Conservation (phyloP, 1,140 invertebrate species). For the Mactra quadrangularis region DNA sequence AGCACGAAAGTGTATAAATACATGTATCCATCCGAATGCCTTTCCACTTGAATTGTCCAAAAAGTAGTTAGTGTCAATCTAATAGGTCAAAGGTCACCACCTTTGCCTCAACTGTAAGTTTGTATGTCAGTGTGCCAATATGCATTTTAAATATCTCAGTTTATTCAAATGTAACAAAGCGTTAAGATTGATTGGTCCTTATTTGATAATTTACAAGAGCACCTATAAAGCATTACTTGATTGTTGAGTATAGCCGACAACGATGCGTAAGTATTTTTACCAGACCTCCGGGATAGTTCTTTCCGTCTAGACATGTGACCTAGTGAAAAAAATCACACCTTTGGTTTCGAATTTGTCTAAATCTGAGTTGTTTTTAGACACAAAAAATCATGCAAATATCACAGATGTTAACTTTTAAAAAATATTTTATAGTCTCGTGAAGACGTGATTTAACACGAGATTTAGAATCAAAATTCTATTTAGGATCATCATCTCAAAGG, state of each 20-base stretch:
- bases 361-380: slow-evolving; percentile 10
- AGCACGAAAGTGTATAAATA: slow-evolving; percentile 11
- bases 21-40: slow-evolving; percentile 3
- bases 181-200: no score
- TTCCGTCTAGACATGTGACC: slow-evolving; percentile 32
- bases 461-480: no score
- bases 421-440: no score
- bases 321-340: slow-evolving; percentile 31
- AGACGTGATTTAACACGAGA: no score
- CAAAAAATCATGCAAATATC: neutral
- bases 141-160: slow-evolving; percentile 24
- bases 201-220: no score
- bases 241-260: no score
- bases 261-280: no score
- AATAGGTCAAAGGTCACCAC: neutral
- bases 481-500: no score
- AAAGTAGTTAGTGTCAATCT: slow-evolving; percentile 40
- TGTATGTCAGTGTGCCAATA: slow-evolving; percentile 30
- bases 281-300: no score
- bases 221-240: no score
- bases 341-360: slow-evolving; percentile 40
- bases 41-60: slow-evolving; percentile 1
- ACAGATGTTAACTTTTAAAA: slow-evolving; percentile 7
- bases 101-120: slow-evolving; percentile 26
- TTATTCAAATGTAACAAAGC: slow-evolving; percentile 8